Base-by-base conservation (phyloP, 1,140 invertebrate genomes). In the Sinonovacula constricta region DNA sequence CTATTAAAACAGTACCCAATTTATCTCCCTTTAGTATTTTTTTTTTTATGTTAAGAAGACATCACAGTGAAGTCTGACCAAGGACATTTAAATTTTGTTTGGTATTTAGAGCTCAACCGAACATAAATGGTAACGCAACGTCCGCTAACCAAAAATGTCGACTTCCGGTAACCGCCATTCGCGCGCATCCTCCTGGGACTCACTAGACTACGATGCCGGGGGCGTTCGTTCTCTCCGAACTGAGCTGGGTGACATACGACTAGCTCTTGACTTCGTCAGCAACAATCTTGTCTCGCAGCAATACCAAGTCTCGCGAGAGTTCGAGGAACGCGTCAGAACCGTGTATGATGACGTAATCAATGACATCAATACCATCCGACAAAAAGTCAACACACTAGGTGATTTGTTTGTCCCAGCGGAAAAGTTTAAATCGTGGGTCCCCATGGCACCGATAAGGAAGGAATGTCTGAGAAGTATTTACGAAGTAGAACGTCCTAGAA, bases 271-370 rank as follows among this genome's bases (percentile, higher is more conserved):
- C 24, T 28, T 28, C 4, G 30, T 76, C 18, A 36, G 24, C 14
- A 51, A 67, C 7, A 57, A 49, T 26, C 34, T 76, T 5, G 15
- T 39, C 30, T 14, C 56, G 12, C 72, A 76, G 26, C 72, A 76
- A 31, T n/a, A 45, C 57, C 49, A 39, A 36, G 34, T 76, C 22
- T 62, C 72, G 22, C 72, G 72, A 7, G 72, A 76, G 22, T 76
- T 76, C 26, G 72, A 76, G 34, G 28, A 45, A 12, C 60, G 63
- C 30, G 49, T 76, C 2, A 31, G 72, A 22, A 28, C 45, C 26
- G 72, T 67, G 22, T 76, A 76, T 30, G 72, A 76, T 76, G 72
- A 57, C 63, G 72, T 76, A 51, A 67, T 76, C 0, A 67, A 57
- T 59, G 72, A 76, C 26, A 66, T 76, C 5, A 67, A 67, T 39